These are phyloP conservation scores for Machaerirhynchus nigripectus DNA, from an alignment of 2,113 vertebrate genomes.

Conservation along the genomic window DNA sequence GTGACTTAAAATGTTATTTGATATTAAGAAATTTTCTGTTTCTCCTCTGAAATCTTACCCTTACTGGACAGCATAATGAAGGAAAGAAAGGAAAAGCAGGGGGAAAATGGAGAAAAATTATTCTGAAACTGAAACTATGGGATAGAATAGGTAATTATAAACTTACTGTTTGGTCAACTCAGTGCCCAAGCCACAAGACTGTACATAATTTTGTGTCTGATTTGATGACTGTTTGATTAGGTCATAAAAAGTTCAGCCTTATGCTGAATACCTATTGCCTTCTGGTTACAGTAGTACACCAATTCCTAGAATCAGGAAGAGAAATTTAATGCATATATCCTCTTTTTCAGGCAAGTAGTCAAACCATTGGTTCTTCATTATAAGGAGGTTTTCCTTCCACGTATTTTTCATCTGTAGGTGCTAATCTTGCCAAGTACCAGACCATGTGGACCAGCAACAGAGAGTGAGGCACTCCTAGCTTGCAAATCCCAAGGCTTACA, in stretches of 20 bases:
- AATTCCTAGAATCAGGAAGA: neutral
- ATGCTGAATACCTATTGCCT: neutral
- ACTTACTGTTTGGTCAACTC: neutral
- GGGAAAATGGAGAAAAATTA: neutral
- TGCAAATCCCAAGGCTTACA: neutral
- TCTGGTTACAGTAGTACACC: neutral
- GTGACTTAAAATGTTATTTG: neutral
- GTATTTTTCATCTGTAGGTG: neutral
- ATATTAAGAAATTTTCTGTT: neutral
- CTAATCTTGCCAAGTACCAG: neutral
- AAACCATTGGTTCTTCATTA: neutral
- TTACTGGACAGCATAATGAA: neutral
- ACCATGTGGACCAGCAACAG: neutral
- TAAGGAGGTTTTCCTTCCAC: neutral
- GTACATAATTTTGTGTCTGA: neutral
- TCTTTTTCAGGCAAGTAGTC: neutral
- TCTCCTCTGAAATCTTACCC: neutral
- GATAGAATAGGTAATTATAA: neutral
- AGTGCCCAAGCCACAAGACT: neutral
- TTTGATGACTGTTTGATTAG: neutral
- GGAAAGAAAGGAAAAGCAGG: neutral
- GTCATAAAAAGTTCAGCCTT: neutral
- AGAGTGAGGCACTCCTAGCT: neutral
- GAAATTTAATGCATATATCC: neutral
- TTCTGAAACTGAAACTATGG: neutral